phyloP scores from a whole-genome alignment of 2,888 invertebrate genomes.

The Eupelmus urozonus region DNA sequence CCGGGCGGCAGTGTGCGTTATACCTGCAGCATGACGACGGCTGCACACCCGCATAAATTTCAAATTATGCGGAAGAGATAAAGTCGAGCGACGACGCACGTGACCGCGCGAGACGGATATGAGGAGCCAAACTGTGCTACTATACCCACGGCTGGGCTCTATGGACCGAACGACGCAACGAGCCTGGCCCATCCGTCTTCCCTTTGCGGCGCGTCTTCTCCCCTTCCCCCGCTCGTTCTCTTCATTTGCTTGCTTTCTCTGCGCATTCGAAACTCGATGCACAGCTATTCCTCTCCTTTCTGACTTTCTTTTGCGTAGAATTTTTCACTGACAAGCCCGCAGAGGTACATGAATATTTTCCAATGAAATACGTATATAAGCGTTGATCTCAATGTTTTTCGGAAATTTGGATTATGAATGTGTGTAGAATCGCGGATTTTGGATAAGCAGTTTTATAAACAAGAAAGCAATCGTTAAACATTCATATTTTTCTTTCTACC shows the following conservation, averaged over 20 bases:
- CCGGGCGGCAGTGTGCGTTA: no score
- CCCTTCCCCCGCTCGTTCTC: neutral
- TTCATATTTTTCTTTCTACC: no score
- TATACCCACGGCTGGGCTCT: neutral
- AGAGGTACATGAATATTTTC: neutral
- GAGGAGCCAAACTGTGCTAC: neutral
- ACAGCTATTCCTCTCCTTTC: neutral
- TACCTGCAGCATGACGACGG: slow-evolving; percentile 5
- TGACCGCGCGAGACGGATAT: slow-evolving; percentile 42
- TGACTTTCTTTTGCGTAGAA: neutral
- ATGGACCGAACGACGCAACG: slow-evolving; percentile 57
- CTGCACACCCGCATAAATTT: slow-evolving; percentile 65
- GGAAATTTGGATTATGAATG: no score
- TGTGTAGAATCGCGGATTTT: no score
- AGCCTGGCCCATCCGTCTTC: slow-evolving; percentile 64
- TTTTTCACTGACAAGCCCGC: slow-evolving; percentile 29
- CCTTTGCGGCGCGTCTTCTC: slow-evolving; percentile 60
- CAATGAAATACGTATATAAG: no score
- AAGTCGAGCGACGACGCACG: slow-evolving; percentile 62
- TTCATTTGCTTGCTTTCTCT: no score
- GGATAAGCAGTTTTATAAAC: no score
- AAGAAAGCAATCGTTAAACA: no score
- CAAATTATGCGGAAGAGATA: slow-evolving; percentile 72
- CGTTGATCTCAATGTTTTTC: no score
- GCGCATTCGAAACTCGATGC: no score